Percentiles rank a stretch among this genome's conserved stretches.
phyloP scores from a whole-genome alignment of 2,113 vertebrate species.

The Caracal caracal region DNA sequence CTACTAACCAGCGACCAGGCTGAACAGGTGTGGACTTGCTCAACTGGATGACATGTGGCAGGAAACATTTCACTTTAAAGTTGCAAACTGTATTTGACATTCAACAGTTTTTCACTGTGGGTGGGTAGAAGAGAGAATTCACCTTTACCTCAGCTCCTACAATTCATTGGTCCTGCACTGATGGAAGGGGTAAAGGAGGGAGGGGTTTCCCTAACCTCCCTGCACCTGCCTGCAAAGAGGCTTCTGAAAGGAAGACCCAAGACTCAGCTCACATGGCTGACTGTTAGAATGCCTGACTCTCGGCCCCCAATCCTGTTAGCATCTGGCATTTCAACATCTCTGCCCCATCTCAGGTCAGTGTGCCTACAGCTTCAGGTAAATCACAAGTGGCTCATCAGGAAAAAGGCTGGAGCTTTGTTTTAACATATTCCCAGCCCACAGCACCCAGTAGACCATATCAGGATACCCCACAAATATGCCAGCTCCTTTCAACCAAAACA shows the following conservation, averaged over 20 bases:
- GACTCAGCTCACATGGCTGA: neutral
- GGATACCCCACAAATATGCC: neutral
- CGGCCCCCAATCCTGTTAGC: neutral
- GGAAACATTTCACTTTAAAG: slow-evolving; percentile 48
- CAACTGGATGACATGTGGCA: neutral
- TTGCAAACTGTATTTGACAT: slow-evolving; percentile 37
- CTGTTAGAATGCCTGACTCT: neutral
- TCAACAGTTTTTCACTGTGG: slow-evolving; percentile 4
- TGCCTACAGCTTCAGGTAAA: neutral
- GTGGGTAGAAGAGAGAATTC: neutral
- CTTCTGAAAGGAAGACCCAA: neutral
- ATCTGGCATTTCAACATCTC: neutral
- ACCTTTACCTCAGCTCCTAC: neutral
- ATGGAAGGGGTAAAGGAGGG: neutral
- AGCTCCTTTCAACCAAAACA: neutral
- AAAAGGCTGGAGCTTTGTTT: neutral
- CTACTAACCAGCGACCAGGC: neutral
- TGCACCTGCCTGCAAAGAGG: neutral
- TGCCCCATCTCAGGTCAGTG: neutral
- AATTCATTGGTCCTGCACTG: neutral
- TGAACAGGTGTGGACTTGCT: slow-evolving; percentile 31
- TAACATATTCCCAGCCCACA: neutral
- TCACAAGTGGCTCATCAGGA: neutral
- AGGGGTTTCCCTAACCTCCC: neutral
- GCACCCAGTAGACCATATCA: neutral